A percentile compares a stretch with the other conserved stretches of the same genome.
These are phyloP conservation scores for Ricordea florida DNA, from an alignment of 92 coral and sea anemone genomes.

Conservation along the genomic window DNA sequence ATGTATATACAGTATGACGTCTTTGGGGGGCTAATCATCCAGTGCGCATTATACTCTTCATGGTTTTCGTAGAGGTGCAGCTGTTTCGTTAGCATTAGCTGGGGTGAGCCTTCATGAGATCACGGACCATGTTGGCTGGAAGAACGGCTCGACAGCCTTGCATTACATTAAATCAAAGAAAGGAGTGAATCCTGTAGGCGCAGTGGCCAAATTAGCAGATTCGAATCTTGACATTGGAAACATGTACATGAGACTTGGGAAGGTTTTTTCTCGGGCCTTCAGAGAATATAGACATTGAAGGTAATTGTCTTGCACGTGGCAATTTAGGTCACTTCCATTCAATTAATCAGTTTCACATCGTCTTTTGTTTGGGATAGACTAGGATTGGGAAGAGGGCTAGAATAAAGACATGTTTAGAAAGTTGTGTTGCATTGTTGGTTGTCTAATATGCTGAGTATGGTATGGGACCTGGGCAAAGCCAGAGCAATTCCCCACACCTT, in stretches of 20 bases:
- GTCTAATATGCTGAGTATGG: neutral
- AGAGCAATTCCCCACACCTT: neutral
- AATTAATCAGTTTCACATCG: neutral
- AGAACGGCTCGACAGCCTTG: constrained; percentile 1
- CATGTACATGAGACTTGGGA: neutral
- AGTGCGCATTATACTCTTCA: constrained; percentile 21
- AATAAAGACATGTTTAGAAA: constrained; percentile 6
- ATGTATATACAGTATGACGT: neutral
- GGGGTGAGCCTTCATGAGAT: constrained; percentile 1
- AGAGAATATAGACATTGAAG: neutral
- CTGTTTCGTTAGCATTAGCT: constrained; percentile 23
- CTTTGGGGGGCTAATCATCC: neutral
- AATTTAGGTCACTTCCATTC: neutral
- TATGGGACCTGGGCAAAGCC: neutral
- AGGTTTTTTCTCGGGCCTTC: constrained; percentile 8
- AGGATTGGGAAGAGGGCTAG: constrained; percentile 11
- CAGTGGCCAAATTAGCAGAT: constrained; percentile 25
- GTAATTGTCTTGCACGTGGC: no score
- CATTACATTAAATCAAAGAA: constrained; percentile 30
- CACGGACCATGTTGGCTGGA: constrained; percentile 45
- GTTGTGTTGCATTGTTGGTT: neutral
- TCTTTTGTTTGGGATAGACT: neutral
- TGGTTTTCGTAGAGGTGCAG: constrained; percentile 45
- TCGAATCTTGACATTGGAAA: neutral
- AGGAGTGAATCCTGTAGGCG: constrained; percentile 35